Evolutionary conservation across 2,113 vertebrate genomes (phyloP).

Genomic region (Neoarius graeffei): DNA sequence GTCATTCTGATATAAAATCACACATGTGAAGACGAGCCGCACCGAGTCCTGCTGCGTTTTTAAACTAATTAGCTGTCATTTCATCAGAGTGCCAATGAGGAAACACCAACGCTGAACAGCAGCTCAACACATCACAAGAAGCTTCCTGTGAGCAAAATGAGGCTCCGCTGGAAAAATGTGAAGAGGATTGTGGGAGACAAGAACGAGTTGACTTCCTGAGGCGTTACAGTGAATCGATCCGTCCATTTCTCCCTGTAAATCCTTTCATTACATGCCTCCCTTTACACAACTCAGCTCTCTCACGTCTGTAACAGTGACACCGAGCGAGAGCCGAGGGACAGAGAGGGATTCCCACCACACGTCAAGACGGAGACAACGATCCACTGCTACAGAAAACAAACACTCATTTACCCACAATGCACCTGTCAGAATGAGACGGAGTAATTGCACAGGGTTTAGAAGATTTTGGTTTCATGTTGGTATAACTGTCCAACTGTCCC

Average conservation of each 20-base stretch:
- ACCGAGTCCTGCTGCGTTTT: not conserved
- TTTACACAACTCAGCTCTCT: not conserved
- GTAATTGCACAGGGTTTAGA: not conserved
- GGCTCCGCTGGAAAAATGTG: not conserved
- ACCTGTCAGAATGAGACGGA: not conserved
- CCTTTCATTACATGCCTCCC: not conserved
- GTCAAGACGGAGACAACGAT: not conserved
- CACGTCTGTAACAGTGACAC: not conserved
- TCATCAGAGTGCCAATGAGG: not conserved
- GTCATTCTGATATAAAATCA: not conserved
- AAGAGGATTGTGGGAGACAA: not conserved
- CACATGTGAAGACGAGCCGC: not conserved
- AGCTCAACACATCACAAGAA: not conserved
- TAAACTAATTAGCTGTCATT: slow-evolving; percentile 29
- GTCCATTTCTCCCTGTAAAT: not conserved
- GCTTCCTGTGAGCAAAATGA: not conserved
- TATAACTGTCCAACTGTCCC: not conserved
- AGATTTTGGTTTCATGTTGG: not conserved
- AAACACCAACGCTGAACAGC: not conserved
- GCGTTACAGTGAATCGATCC: not conserved
- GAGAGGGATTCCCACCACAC: not conserved
- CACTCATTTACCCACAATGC: slow-evolving; percentile 22
- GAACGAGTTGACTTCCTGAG: not conserved
- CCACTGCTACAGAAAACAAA: not conserved
- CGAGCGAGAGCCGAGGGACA: not conserved